Conservation (phyloP, 1,140 invertebrate species). For the Monochamus saltuarius region DNA sequence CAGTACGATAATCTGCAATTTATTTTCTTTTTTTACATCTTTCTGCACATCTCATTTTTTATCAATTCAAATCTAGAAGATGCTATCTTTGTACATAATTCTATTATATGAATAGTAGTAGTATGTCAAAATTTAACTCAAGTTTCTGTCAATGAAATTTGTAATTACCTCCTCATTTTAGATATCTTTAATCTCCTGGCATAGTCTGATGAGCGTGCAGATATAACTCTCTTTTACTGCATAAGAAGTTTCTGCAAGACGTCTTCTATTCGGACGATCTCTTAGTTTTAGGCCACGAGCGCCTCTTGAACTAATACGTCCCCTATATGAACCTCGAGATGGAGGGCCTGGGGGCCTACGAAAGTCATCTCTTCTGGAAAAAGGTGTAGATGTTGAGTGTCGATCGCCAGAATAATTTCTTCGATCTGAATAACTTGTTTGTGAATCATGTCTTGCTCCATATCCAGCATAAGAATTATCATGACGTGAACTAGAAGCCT, state of each 20-base stretch:
- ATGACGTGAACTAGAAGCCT: conserved; percentile 48
- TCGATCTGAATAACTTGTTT: conserved; percentile 31
- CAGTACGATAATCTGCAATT: no score
- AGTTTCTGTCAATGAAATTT: conserved; percentile 20
- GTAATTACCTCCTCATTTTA: conserved; percentile 51
- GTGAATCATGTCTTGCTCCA: conserved; percentile 34
- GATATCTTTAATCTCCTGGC: conserved; percentile 44
- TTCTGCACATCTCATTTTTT: no score
- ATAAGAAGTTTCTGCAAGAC: conserved; percentile 46
- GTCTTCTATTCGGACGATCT: conserved; percentile 37
- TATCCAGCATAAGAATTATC: conserved; percentile 43
- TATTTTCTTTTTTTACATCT: no score
- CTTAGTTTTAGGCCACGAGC: conserved; percentile 21
- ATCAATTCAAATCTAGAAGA: no score
- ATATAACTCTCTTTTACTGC: conserved; percentile 40
- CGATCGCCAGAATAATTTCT: conserved; percentile 46
- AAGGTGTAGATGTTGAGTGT: conserved; percentile 34
- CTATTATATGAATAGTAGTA: no score
- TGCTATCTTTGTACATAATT: no score
- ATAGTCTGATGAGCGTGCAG: conserved; percentile 41
- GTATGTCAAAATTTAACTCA: conserved; percentile 7
- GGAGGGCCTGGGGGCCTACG: conserved; percentile 42
- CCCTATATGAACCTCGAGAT: conserved; percentile 44
- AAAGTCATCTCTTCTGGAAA: conserved; percentile 44
- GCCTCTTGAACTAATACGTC: conserved; percentile 43